Percentiles rank a stretch among this genome's conserved stretches.
Evolutionary conservation across 2,113 vertebrate genomes (phyloP).

Genomic region (Salvator merianae): DNA sequence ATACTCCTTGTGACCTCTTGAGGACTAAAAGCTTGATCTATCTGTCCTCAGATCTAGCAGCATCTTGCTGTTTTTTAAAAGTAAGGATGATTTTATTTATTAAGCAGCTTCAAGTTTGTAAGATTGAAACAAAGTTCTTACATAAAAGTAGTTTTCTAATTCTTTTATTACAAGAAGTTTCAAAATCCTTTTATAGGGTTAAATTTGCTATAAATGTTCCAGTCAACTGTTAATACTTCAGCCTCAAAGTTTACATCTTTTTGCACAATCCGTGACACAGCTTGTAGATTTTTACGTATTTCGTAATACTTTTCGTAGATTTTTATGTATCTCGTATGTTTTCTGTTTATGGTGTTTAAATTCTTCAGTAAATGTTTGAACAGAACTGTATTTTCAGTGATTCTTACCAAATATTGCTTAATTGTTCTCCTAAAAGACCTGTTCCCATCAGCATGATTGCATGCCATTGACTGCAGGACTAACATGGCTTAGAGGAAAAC

Average conservation of each 20-base stretch:
- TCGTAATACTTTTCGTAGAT: not conserved
- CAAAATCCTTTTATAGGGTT: slow-evolving; percentile 39
- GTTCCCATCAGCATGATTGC: too few relatives aligned
- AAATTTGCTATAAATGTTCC: not conserved
- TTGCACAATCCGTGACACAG: not conserved
- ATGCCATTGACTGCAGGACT: too few relatives aligned
- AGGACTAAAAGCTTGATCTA: not conserved
- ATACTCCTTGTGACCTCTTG: not conserved
- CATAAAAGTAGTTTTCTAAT: slow-evolving; percentile 23
- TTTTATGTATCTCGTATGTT: slow-evolving; percentile 3
- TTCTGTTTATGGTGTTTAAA: not conserved
- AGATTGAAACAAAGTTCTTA: not conserved
- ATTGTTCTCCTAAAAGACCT: not conserved
- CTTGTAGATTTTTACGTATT: not conserved
- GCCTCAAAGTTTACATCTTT: slow-evolving; percentile 1
- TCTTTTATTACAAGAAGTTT: slow-evolving; percentile 19
- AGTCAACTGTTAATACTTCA: not conserved
- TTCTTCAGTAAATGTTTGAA: not conserved
- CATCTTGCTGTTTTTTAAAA: slow-evolving; percentile 37
- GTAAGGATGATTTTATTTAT: slow-evolving; percentile 28
- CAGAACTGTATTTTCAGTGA: not conserved
- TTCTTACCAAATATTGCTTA: not conserved
- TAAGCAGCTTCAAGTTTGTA: slow-evolving; percentile 22
- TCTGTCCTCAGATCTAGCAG: not conserved
- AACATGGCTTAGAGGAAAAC: too few relatives aligned